Base-by-base conservation (phyloP, 2,888 invertebrate genomes). In the Dicycla oo region DNA sequence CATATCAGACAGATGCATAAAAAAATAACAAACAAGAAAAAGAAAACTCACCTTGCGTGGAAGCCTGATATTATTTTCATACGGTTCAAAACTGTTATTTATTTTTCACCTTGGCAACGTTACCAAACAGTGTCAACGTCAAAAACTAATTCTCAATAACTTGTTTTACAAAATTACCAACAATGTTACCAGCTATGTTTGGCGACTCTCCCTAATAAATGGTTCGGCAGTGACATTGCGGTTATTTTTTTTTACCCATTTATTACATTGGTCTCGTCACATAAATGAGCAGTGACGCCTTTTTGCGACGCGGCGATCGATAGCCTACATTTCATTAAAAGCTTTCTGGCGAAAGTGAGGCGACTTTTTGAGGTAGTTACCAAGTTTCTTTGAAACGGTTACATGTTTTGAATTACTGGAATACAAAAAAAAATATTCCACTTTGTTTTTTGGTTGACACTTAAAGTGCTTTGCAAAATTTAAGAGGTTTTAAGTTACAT, bases 171-270 rank as follows among this genome's bases (percentile, higher is more conserved):
- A 78, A 74, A 80, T 82, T 77, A 75, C 74, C 57, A 69, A 69
- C 75, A 77, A 82, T 77, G 71, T 80, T 80, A 70, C 76, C 56
- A 67, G 75, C 77, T 79, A 83, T 77, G 74, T 82, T 81, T 80
- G 76, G 71, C 70, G 63, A 65, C 70, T 84, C 84, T 75, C 69
- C 73, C 90, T 90, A 87, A 90, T 88, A 89, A 91, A 91, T 90
- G 87, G 84, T 81, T 78, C 60, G 26, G 60, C 78, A 81, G 83
- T 91, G 90, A 91, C 90, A 88, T 64, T 73, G 80, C 88, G 70
- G 64, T 88, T 84, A 67, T 38, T 6, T 64, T 79, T 84, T 84
- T 87, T 84, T 80, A 83, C 73, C 78, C 86, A 86, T 87, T 88
- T 88, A 88, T 87, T 81, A 89, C 75, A 85, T 86, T 86, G 84